Base-by-base conservation (phyloP, 2,797 vertebrate species). In the Myripristis murdjan region DNA sequence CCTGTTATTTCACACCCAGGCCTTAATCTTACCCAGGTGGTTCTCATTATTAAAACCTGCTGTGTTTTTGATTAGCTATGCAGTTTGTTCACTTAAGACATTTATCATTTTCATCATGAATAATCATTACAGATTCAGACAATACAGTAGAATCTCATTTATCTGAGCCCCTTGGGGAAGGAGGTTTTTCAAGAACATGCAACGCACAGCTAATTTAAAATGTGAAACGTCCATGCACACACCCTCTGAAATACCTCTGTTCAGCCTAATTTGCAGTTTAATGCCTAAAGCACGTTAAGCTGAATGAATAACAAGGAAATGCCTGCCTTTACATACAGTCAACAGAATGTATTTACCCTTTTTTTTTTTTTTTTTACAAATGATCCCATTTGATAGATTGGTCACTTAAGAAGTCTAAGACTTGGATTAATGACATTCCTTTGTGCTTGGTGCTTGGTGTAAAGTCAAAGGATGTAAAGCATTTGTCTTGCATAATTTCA, bases 1-100 rank as follows among this genome's bases (percentile, higher is more conserved):
- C 91, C 91, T 93, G 93, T 94, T 94, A 93, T 94, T 95, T 95
- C 93, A 93, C 93, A 95, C 94, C 92, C 93, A 92, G 89, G 79
- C 87, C 90, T 85, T 94, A 94, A 94, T 94, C 93, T 94, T 63
- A 31, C 66, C 90, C 94, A 95, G 94, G 94, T 95, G 94, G 85
- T 90, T 94, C 90, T 92, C 83, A 87, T 94, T 93, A 95, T 93
- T 92, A 91, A 90, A 94, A 93, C 89, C 92, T 85, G 91, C 91
- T 94, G 94, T 93, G 92, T 87, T 93, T 94, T 83, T 94, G 91
- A 94, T 94, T 93, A 90, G 88, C 87, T 85, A 87, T 62, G 86
- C 83, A 83, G 89, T 92, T 91, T 88, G 90, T 90, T 91, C 89
- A 92, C 88, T 86, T 86, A 88, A 90, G 77, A 93, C 83, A 84